Evolutionary conservation across 2,113 vertebrate genomes (phyloP).

Genomic region (Amazona guildingii): DNA sequence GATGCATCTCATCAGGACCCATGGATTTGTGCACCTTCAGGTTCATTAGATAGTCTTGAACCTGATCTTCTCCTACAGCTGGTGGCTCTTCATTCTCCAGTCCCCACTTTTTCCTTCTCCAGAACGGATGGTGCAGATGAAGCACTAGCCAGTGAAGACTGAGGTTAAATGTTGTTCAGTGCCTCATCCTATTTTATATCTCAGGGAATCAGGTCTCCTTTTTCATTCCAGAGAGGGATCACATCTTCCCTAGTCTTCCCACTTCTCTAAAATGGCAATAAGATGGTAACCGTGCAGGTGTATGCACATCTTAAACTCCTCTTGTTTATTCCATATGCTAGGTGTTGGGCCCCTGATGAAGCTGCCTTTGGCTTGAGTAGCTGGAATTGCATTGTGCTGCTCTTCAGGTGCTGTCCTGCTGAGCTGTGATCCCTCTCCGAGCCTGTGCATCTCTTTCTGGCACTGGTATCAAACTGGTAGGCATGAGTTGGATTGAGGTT

Average conservation of each 20-base stretch:
- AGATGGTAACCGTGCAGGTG: not conserved
- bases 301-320: accelerated
- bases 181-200: not conserved
- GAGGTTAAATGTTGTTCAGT: not conserved
- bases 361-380: accelerated
- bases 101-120: not conserved
- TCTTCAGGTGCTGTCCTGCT: not conserved
- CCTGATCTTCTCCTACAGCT: not conserved
- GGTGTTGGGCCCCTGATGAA: not conserved
- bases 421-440: not conserved
- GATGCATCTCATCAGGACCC: not conserved
- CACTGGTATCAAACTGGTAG: not conserved
- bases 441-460: not conserved
- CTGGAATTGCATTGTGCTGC: not conserved
- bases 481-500: not conserved
- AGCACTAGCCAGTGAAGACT: not conserved
- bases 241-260: not conserved
- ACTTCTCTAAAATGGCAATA: accelerated
- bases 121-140: not conserved
- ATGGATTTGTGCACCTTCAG: not conserved
- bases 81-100: not conserved
- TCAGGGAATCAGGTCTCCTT: not conserved
- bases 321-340: not conserved
- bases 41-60: not conserved
- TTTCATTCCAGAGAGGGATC: not conserved